Conservation (phyloP, 2,113 vertebrate species). For the Danio rerio region GRCz12tu NC_133187.1:27998501-27999000, state of each 20-base stretch:
- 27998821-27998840: not conserved
- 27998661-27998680: constrained; percentile 11
- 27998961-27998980: constrained; percentile 35
- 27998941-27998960: not conserved
- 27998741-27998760: constrained; percentile 24
- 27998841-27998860: not conserved
- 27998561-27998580: not conserved
- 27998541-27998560: not conserved
- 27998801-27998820: constrained; percentile 13
- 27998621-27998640: not conserved
- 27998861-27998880: not conserved
- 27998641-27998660: not conserved
- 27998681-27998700: constrained; percentile 5
- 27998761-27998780: not conserved
- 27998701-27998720: constrained; percentile 41
- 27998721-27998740: constrained; percentile 60
- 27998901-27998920: not conserved
- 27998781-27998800: constrained; percentile 13
- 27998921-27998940: not conserved
- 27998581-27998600: not conserved
- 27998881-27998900: not conserved
- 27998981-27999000: constrained; percentile 40
- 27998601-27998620: no score
- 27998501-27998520: not conserved
- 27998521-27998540: not conserved